phyloP scores from a whole-genome alignment of 2,888 invertebrate species.

The Drosophila siamana region DNA sequence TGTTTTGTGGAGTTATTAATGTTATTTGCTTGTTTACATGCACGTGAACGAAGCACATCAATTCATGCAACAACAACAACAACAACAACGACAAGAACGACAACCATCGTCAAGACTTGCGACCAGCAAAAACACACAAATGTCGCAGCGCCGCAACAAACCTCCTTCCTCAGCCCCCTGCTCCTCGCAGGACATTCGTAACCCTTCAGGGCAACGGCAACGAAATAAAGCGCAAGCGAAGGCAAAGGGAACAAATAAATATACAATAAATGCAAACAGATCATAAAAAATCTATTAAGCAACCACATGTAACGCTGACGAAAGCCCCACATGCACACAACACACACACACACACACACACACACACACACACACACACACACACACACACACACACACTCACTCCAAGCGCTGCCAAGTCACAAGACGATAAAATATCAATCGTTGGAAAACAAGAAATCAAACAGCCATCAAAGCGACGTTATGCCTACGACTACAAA shows the following conservation, averaged over 20 bases:
- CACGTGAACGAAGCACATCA: conserved; percentile 58
- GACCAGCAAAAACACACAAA: conserved; percentile 25
- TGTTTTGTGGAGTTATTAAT: conserved; percentile 56
- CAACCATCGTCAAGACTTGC: conserved; percentile 5
- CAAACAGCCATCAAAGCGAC: conserved; percentile 83
- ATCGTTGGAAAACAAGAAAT: conserved; percentile 81
- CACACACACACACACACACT: conserved; percentile 21
- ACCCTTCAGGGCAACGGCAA: conserved; percentile 59
- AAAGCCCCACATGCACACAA: conserved; percentile 41
- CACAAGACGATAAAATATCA: conserved; percentile 79
- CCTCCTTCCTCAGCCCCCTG: not conserved
- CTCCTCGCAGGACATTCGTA: conserved; percentile 22
- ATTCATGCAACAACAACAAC: conserved; percentile 27
- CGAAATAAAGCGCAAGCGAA: conserved; percentile 22
- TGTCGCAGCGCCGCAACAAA: conserved; percentile 18
- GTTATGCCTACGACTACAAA: conserved; percentile 64
- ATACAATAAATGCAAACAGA: conserved; percentile 71
- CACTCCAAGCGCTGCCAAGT: conserved; percentile 39
- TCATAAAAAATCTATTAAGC: conserved; percentile 81
- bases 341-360: conserved; percentile 9
- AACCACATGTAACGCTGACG: conserved; percentile 72
- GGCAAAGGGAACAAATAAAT: conserved; percentile 13
- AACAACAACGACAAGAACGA: conserved; percentile 20
- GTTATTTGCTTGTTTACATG: conserved; percentile 75
- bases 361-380: conserved; percentile 25